Evolutionary conservation across 2,888 invertebrate genomes (phyloP), one percentile per base, ranked within the genome.

Genomic region (Dasysyrphus tricinctus): DNA sequence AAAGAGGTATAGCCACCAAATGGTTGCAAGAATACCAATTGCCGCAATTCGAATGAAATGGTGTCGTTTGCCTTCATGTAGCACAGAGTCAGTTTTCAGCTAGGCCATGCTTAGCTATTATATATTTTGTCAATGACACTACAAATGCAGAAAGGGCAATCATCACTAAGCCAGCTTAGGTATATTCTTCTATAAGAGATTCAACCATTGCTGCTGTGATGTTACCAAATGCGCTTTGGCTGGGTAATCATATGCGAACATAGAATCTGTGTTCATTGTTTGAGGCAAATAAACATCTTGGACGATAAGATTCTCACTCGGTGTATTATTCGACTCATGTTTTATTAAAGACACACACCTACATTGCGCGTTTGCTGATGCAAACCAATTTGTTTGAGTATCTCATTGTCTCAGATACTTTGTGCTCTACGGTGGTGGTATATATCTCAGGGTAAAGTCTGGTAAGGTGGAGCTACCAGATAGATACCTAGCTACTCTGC

Each of bases 271-370:
- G 16, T 34, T 72, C 79, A 79, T 82, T 82, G 82, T 86, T 82
- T 73, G 32, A 29, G 5, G 69, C 12, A 59, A 57, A 69, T 19
- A 80, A 78, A 86, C 78, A 78, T 74, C 73, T 79, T 78, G 69
- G 63, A 79, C 67, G 81, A 85, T 80, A 85, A 76, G 85, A 85
- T 78, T 81, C 74, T 61, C 80, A 44, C n/a, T 24, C 37, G 63
- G 70, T 73, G 34, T 51, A 80, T 79, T 88, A 81, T 76, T 80
- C 83, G 76, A 80, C 83, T 87, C 87, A 87, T 87, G 87, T 87
- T 73, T 87, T 87, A 87, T 87, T 83, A 76, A 87, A 83, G 49
- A 76, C 61, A 76, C 83, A 83, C 87, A 82, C 86, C 78, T 67
- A 80, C 85, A 81, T 75, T 74, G 77, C 70, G 77, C 74, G 69